Evolutionary conservation across 2,888 invertebrate species (phyloP).

Genomic region (Hemistola chrysoprasaria): DNA sequence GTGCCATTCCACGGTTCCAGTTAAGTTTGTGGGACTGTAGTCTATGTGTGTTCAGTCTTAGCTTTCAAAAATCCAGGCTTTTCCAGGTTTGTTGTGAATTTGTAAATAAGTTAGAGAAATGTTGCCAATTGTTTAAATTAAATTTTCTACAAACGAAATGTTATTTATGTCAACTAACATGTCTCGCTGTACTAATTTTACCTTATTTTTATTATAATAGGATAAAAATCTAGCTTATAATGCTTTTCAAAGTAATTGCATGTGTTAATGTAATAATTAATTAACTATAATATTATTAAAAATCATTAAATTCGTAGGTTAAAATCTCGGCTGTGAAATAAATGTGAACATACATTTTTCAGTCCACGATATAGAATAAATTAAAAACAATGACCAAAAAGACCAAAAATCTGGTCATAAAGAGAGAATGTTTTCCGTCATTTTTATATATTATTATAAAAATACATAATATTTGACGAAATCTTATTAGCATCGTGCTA

Average conservation of each 20-base stretch:
- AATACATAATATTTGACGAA: no score
- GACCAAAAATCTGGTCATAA: not conserved
- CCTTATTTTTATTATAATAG: conserved; percentile 23
- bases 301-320: conserved; percentile 46
- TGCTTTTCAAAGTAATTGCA: conserved; percentile 11
- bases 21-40: no score
- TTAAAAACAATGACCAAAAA: conserved; percentile 16
- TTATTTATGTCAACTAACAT: conserved; percentile 29
- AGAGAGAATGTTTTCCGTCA: no score
- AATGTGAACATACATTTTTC: conserved; percentile 58
- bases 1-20: no score
- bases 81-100: conserved; percentile 15
- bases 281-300: conserved; percentile 17
- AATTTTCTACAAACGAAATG: conserved; percentile 25
- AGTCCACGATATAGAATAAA: conserved; percentile 46
- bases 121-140: conserved; percentile 41
- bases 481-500: no score
- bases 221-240: conserved; percentile 19
- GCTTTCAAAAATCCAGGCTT: conserved; percentile 11
- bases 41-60: conserved; percentile 1
- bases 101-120: conserved; percentile 24
- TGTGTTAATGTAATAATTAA: conserved; percentile 13
- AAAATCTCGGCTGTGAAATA: conserved; percentile 74
- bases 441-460: no score
- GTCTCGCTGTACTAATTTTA: conserved; percentile 29